phyloP scores from a whole-genome alignment of 2,113 vertebrate species.

The Bos javanicus region DNA sequence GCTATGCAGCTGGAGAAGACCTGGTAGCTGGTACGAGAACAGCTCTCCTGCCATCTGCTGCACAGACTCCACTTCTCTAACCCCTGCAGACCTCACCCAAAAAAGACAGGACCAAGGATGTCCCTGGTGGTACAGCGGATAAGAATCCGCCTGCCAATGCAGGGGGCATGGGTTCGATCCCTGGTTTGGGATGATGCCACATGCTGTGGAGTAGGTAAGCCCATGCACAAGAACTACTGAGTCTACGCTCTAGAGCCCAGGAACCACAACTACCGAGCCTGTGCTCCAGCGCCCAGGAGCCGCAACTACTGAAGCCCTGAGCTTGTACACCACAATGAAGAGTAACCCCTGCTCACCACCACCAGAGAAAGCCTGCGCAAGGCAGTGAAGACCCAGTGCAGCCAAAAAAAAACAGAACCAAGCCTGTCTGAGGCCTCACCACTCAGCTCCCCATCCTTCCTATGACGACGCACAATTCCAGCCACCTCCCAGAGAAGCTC shows the following conservation, averaged over 20 bases:
- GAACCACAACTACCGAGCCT: neutral
- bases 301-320: neutral
- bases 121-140: neutral
- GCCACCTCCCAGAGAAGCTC: neutral
- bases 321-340: neutral
- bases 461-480: neutral
- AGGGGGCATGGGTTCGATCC: neutral
- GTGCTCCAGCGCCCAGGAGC: neutral
- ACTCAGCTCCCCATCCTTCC: neutral
- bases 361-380: neutral
- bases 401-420: neutral
- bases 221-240: neutral
- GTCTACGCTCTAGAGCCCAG: neutral
- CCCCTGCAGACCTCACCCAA: neutral
- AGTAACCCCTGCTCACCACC: neutral
- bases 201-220: neutral
- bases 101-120: neutral
- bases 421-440: neutral
- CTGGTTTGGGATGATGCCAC: neutral
- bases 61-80: neutral
- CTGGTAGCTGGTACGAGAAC: rapidly evolving
- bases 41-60: neutral
- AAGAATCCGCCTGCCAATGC: neutral
- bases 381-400: neutral
- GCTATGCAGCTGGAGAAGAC: neutral